Evolutionary conservation across 2,113 vertebrate genomes (phyloP), one percentile per base, ranked within the genome.

Genomic region (Cebus imitator): DNA sequence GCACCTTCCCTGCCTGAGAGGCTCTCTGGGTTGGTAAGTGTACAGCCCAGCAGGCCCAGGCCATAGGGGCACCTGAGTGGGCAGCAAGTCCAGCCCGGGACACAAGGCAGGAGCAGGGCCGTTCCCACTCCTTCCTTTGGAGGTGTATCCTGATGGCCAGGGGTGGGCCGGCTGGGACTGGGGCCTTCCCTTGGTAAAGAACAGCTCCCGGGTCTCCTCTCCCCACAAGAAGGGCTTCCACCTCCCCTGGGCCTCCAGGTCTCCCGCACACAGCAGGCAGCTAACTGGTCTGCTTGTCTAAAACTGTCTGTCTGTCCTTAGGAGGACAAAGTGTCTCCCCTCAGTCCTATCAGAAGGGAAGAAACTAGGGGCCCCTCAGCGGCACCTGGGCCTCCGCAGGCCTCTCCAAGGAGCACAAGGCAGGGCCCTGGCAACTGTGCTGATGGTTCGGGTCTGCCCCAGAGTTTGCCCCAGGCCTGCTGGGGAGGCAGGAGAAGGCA

Each of bases 381-480:
- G 9, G n/a, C 30, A 35, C 18, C 3, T 25, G 3, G 55, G 20
- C 20, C 48, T 73, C 27, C 7, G 73, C 6, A 18, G 32, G 84
- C 37, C 32, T 30, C 37, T 76, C 16, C n/a, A 1, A 0, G 8
- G 40, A 73, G 85, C 50, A 40, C 32, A 3, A 68, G 82, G 68
- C 37, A 57, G 70, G 70, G 64, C 48, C 40, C 3, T 1, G 27
- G 92, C 3, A 2, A n/a, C 43, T 1, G 35, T 61, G 55, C 68
- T 16, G 43, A n/a, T 7, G 52, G 85, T n/a, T 45, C 48, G 20
- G 23, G 90, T n/a, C 58, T 23, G 50, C 0, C 1, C 25, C 18
- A 0, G 2, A 2, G 1, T 23, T 2, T 57, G 64, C 85, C 72
- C 52, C 0, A 0, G 27, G 20, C 48, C 27, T 13, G 35, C 5